Base-by-base conservation (phyloP, 2,888 invertebrate species). In the Poecilus cupreus region DNA sequence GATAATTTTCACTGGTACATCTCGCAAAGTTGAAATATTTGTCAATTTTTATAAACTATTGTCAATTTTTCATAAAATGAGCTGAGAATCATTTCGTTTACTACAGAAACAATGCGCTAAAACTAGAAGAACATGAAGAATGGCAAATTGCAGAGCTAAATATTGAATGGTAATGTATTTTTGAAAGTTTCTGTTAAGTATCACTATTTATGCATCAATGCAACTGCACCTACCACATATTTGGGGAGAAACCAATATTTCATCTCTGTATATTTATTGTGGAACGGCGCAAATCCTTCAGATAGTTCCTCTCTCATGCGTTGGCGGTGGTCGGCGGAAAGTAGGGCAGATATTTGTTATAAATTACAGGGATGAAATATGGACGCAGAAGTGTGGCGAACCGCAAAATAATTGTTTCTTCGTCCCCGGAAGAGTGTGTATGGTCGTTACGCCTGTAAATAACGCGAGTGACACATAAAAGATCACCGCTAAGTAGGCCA, bases 331-430 rank as follows among this genome's bases (percentile, higher is more conserved):
- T 5, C 32, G 32, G 32, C 54, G 22, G n/a, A 60, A 60, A 60
- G 60, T 60, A 60, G 60, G 60, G 22, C 60, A 60, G 60, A 54
- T 60, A 26, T 60, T 60, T 26, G 60, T 60, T 60, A 60, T 60
- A 60, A 60, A 60, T 60, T 60, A 60, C 60, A 60, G 60, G 60
- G 26, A 60, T 54, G 60, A 60, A 60, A 60, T 60, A 60, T 60
- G 60, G 13, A 32, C 68, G 18, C 18, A 22, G 39, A 68, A 68
- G 43, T 68, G 68, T 68, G 68, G 37, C 39, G 46, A 72, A 72
- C 72, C 72, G 72, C 72, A 72, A 72, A 72, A 72, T 72, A 72
- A 72, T 72, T 72, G 72, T 72, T 72, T 72, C 72, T 72, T 46
- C 54, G 54, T 54, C 54, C 20, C 54, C 54, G 54, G 54, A 60